These are phyloP conservation scores for Poeciliopsis presidionis DNA, from an alignment of 2,797 vertebrate genomes.

Conservation along the genomic window DNA sequence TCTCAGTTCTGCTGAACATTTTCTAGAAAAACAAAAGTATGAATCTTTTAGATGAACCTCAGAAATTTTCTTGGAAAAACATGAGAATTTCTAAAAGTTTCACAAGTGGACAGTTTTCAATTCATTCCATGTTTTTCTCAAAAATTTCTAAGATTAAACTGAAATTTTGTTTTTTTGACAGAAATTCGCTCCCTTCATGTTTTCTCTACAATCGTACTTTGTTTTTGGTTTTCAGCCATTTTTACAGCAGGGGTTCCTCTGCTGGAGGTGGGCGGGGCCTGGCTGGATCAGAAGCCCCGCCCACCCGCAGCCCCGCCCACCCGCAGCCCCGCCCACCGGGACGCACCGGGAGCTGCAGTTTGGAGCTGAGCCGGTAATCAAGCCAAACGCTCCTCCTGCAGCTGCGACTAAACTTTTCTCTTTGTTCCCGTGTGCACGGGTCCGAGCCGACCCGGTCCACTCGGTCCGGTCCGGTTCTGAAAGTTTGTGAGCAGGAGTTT, in stretches of 20 bases:
- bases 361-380: conserved; percentile 40
- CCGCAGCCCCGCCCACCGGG: conserved; percentile 53
- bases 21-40: no score
- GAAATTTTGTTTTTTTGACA: no score
- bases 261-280: neutral
- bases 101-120: no score
- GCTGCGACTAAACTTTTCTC: conserved; percentile 38
- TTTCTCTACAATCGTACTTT: neutral
- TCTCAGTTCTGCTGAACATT: no score
- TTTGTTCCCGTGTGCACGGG: conserved; percentile 29
- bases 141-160: no score
- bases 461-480: neutral
- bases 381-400: conserved; percentile 52
- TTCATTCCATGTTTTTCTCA: no score
- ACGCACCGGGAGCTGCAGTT: conserved; percentile 39
- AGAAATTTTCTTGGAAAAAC: no score
- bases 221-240: neutral
- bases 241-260: neutral
- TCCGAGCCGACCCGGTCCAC: neutral
- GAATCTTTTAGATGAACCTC: no score
- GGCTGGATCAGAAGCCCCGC: conserved; percentile 28
- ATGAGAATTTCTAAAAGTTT: no score
- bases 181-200: no score
- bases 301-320: conserved; percentile 56
- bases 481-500: conserved; percentile 34